Evolutionary conservation across 2,797 vertebrate species (phyloP), one percentile per base, ranked within the genome.

Genomic region (Chloroceryle amazona): DNA sequence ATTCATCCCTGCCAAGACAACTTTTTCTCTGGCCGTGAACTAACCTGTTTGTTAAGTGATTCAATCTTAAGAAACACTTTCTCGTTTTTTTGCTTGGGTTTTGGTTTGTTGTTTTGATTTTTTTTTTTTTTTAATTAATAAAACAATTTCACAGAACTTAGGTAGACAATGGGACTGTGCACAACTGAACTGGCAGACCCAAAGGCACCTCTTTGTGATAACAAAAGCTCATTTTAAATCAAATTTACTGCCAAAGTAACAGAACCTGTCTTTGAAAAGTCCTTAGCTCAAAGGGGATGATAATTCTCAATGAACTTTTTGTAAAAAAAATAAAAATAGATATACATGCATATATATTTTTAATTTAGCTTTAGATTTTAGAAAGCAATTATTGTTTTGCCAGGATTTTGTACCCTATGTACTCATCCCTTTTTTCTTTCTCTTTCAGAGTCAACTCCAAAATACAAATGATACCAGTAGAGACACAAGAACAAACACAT

Each of bases 21-120:
- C 49, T 51, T 54, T 31, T 93, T 76, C 67, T 75, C 68, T 81
- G 62, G n/a, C 73, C 23, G 3, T 31, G 51, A 94, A 68, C 26
- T 71, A 88, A 78, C 82, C 86, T 79, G 51, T 84, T 84, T 90
- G 28, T 55, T n/a, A 58, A 94, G 29, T 55, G 29, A 95, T 33
- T 89, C 42, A 73, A 47, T 70, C 58, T 60, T 42, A 81, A 70
- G 31, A 67, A 94, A 90, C 46, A 13, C 39, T 54, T 46, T 58
- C 39, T 41, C n/a, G 6, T 46, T 17, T 51, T 51, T 14, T 63
- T 29, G 35, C 26, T 26, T 26, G 12, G 55, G 20, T 54, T 54
- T 68, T 22, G 19, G 26, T 35, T 13, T 5, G 17, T 42, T 31
- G 31, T 35, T 49, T 52, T 14, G 26, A 14, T 25, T 49, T 49